phyloP scores from a whole-genome alignment of 2,797 vertebrate species.

The Scolopax bukidnonensis region DNA sequence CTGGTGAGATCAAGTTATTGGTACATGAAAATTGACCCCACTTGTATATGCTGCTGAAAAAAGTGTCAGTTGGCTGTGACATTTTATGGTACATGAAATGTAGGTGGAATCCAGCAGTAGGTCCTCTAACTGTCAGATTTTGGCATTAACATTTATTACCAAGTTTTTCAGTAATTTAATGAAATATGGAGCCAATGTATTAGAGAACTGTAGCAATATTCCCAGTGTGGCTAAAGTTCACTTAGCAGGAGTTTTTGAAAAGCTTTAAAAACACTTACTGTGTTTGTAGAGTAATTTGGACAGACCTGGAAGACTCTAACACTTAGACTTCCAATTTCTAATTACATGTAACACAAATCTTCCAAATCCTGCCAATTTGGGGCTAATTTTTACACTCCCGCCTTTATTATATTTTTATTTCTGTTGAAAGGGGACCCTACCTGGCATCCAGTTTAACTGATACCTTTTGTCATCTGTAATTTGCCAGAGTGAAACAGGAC shows the following conservation, averaged over 20 bases:
- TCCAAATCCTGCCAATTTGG: not conserved
- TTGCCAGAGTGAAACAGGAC: not conserved
- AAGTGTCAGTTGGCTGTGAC: not conserved
- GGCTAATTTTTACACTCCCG: not conserved
- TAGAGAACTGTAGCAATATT: not conserved
- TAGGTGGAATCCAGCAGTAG: not conserved
- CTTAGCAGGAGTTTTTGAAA: not conserved
- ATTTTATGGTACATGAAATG: rapidly evolving
- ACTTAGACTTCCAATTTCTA: not conserved
- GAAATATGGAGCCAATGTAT: not conserved
- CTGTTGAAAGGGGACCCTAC: not conserved
- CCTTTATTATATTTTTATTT: not conserved
- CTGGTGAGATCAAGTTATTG: not conserved
- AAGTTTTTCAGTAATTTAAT: not conserved
- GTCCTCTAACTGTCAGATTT: not conserved
- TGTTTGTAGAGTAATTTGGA: constrained; percentile 2
- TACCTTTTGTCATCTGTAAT: not conserved
- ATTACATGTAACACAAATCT: not conserved
- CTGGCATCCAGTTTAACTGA: not conserved
- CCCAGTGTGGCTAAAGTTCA: not conserved
- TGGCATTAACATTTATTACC: not conserved
- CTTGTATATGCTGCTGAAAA: not conserved
- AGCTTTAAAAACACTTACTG: not conserved
- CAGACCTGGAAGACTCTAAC: not conserved
- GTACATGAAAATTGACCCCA: not conserved